phyloP scores from a whole-genome alignment of 2,113 vertebrate species.

The Sardina pilchardus region DNA sequence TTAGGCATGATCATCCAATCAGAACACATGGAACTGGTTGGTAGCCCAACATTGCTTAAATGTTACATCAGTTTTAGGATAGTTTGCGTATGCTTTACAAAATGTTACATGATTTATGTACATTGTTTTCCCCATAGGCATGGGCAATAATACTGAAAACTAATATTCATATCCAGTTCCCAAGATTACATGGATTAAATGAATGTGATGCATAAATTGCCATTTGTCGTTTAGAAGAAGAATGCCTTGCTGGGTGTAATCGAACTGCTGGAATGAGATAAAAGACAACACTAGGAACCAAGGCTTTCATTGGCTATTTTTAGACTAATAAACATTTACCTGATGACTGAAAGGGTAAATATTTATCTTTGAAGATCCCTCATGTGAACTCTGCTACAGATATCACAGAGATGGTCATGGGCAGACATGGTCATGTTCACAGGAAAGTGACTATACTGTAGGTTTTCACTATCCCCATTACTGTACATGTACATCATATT shows the following conservation, averaged over 20 bases:
- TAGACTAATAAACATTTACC: neutral
- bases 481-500: neutral
- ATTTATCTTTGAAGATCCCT: neutral
- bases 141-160: neutral
- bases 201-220: neutral
- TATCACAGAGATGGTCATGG: neutral
- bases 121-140: neutral
- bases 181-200: neutral
- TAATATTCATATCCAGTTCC: no score
- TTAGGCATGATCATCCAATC: no score
- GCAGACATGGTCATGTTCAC: neutral
- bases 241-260: neutral
- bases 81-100: no score
- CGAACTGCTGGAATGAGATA: neutral
- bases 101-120: neutral
- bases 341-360: neutral
- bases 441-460: neutral
- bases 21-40: no score
- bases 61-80: no score
- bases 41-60: no score
- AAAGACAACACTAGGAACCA: neutral
- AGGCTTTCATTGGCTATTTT: neutral
- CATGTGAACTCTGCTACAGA: neutral
- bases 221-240: neutral
- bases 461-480: neutral